phyloP scores from a whole-genome alignment of 2,888 invertebrate species.

The Taenaris catops region DNA sequence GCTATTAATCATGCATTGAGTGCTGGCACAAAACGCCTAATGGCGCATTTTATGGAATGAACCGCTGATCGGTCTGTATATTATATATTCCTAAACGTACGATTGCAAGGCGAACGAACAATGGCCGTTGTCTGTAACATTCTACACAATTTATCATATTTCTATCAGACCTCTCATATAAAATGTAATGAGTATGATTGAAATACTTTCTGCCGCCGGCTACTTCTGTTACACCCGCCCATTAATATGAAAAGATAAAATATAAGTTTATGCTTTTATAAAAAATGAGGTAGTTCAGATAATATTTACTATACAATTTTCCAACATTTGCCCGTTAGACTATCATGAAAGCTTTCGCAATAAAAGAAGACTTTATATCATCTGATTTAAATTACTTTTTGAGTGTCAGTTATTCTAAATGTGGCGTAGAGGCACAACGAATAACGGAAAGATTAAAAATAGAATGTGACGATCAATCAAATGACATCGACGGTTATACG shows the following conservation, averaged over 20 bases:
- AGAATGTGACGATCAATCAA: slow-evolving; percentile 67
- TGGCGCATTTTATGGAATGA: slow-evolving; percentile 59
- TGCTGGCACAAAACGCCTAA: slow-evolving; percentile 56
- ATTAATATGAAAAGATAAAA: slow-evolving; percentile 24
- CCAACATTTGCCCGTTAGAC: slow-evolving; percentile 5
- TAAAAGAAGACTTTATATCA: slow-evolving; percentile 9
- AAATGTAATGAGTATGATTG: slow-evolving; percentile 25
- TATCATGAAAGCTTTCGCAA: background rate
- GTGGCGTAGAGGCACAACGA: slow-evolving; percentile 12
- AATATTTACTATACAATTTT: no score
- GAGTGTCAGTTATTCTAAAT: slow-evolving; percentile 22
- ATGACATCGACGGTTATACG: slow-evolving; percentile 55
- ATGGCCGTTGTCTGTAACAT: slow-evolving; percentile 43
- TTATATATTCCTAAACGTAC: slow-evolving; percentile 35
- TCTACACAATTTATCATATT: slow-evolving; percentile 45
- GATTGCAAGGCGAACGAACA: slow-evolving; percentile 33
- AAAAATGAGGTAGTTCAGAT: no score
- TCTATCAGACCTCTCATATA: slow-evolving; percentile 25
- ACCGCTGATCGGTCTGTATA: slow-evolving; percentile 40
- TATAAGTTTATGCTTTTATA: no score
- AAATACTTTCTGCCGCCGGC: slow-evolving; percentile 20
- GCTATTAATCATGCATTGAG: slow-evolving; percentile 74
- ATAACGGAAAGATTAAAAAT: slow-evolving; percentile 63
- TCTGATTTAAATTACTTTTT: slow-evolving; percentile 9
- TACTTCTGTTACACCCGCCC: slow-evolving; percentile 17